phyloP scores from a whole-genome alignment of 2,888 invertebrate genomes.

The Drosophila algonquin region DNA sequence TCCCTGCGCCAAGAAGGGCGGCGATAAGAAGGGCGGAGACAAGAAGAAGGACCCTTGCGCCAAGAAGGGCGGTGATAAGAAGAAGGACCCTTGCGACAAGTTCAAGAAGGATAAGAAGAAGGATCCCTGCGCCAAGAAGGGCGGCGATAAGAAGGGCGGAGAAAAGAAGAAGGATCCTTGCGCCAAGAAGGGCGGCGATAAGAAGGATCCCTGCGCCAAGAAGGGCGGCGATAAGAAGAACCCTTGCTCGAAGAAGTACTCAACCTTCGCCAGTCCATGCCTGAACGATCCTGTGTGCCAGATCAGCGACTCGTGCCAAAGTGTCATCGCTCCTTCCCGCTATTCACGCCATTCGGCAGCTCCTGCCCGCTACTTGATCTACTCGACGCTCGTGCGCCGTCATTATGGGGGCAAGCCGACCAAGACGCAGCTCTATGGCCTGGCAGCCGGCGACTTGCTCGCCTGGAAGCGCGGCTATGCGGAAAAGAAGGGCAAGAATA shows the following conservation, averaged over 20 bases:
- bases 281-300: neutral
- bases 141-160: slow-evolving; percentile 15
- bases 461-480: slow-evolving; percentile 10
- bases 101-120: slow-evolving; percentile 21
- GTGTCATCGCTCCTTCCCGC: neutral
- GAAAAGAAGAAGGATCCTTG: slow-evolving; percentile 20
- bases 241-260: slow-evolving; percentile 49
- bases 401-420: slow-evolving; percentile 17
- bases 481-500: slow-evolving; percentile 1
- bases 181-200: slow-evolving; percentile 8
- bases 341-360: neutral
- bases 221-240: slow-evolving; percentile 21
- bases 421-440: neutral
- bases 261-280: slow-evolving; percentile 20
- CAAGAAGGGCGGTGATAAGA: slow-evolving; percentile 14
- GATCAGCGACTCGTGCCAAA: neutral
- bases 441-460: neutral
- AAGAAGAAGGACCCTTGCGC: slow-evolving; percentile 21
- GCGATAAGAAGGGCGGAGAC: slow-evolving; percentile 12
- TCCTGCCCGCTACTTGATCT: slow-evolving; percentile 18
- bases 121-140: slow-evolving; percentile 4
- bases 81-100: slow-evolving; percentile 11
- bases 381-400: slow-evolving; percentile 41
- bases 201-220: slow-evolving; percentile 11
- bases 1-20: slow-evolving; percentile 10